These are phyloP conservation scores for Polypterus bichir DNA, from an alignment of 2,113 vertebrate species.

Conservation along the genomic window DNA sequence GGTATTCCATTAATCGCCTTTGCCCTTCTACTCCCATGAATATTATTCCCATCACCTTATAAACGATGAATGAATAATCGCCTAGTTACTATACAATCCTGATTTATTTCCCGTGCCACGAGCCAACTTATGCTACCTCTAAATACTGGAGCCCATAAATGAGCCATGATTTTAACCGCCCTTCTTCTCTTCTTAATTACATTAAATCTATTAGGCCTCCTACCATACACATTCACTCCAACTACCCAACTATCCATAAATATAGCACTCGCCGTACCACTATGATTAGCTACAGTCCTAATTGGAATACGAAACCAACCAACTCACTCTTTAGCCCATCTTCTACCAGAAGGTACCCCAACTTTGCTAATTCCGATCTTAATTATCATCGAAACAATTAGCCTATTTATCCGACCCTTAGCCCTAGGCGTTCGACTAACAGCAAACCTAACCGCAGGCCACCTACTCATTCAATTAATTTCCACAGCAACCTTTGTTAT, in stretches of 20 bases:
- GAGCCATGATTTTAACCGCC: slow-evolving; percentile 3
- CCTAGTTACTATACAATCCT: slow-evolving; percentile 4
- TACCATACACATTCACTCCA: slow-evolving; percentile 23
- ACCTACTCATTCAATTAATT: slow-evolving; percentile 17
- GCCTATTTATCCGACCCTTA: slow-evolving; percentile 22
- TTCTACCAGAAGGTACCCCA: slow-evolving; percentile 18
- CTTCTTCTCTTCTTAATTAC: slow-evolving; percentile 12
- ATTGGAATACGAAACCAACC: slow-evolving; percentile 20
- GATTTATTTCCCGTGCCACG: slow-evolving; percentile 13
- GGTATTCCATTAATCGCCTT: slow-evolving; percentile 6
- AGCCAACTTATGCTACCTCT: slow-evolving; percentile 11
- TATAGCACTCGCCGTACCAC: slow-evolving; percentile 5
- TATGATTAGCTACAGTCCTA: slow-evolving; percentile 17
- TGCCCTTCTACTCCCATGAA: not conserved
- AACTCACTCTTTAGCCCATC: slow-evolving; percentile 8
- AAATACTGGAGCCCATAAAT: slow-evolving; percentile 9
- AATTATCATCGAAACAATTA: slow-evolving; percentile 26
- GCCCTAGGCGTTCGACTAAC: slow-evolving; percentile 18
- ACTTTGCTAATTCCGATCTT: slow-evolving; percentile 9
- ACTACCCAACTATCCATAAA: slow-evolving; percentile 22
- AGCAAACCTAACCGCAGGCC: slow-evolving; percentile 17
- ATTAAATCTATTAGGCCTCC: slow-evolving; percentile 8
- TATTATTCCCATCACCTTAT: not conserved
- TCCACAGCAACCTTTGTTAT: not conserved
- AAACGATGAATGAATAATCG: slow-evolving; percentile 8